Base-by-base conservation (phyloP, 2,113 vertebrate genomes). In the Cisticola juncidis region DNA sequence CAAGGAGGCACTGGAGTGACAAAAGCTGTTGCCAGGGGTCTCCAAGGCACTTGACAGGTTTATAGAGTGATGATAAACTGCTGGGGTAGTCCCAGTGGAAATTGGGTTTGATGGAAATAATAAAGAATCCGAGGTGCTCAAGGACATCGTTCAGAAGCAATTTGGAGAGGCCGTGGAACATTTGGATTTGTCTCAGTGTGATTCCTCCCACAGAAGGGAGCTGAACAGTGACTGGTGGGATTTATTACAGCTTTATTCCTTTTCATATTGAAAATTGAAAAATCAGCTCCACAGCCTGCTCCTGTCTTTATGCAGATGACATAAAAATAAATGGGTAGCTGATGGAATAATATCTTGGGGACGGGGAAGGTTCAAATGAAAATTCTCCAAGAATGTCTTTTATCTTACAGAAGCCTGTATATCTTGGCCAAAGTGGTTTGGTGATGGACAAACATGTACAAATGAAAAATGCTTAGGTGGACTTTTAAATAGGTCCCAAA, bases 11-110 rank as follows among this genome's bases (percentile, higher is more conserved):
- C 74, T 50, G 38, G 58, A 44, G 56, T 40, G 86, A 93, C 78
- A 93, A 51, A 92, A 82, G 82, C 11, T 5, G 71, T 94, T 92
- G 57, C 94, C 54, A 69, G 44, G 84, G 89, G 53, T 81, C 91
- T 96, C 73, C 36, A 40, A 57, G 94, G 89, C 70, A 51, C 91
- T 54, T 44, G 92, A 66, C 81, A 92, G 93, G 62, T 93, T 95
- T 96, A 88, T 68, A 25, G 84, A 38, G 54, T 25, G 64, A 51
- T 94, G 94, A 73, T 56, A 21, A 31, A 62, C 66, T 80, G 22
- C 51, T 74, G 42, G 66, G 29, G 19, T 48, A 85, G 87, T 86
- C 87, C 62, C 71, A 21, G 9, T 83, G 81, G 87, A 77, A 91
- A 66, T n/a, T 3, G 3, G 45, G 48, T 33, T 92, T 87, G 86